Base-by-base conservation (phyloP, 2,888 invertebrate genomes). In the Thymelicus lineola region DNA sequence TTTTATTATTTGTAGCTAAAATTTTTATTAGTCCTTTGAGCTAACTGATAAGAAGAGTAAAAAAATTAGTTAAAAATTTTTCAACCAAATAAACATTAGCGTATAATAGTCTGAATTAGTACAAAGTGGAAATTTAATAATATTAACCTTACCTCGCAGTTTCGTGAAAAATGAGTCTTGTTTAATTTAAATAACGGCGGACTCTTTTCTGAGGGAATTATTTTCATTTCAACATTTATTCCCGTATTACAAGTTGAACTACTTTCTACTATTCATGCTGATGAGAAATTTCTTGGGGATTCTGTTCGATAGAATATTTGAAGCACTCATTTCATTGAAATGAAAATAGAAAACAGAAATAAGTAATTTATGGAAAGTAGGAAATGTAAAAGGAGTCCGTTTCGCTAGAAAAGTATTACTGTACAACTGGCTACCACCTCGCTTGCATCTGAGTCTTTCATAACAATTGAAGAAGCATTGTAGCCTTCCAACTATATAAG, bases 151-250 rank as follows among this genome's bases (percentile, higher is more conserved):
- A 48, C 28, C 61, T 35, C 35, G 20, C 35, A 35, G 50, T 36
- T 62, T 46, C 42, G 28, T 62, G 62, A 48, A 50, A 62, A 62
- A 62, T 48, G 36, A 62, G 35, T 50, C 62, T 50, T 48, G 62
- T 62, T 50, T 48, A 62, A 62, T 62, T 62, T 50, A 36, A 62
- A 62, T 62, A 48, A 48, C 62, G 28, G 20, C 28, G 48, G 35
- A 61, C 46, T 48, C 46, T 46, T 20, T 61, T 28, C 60, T 3
- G n/a, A n/a, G 46, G 61, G 61, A 61, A 48, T 61, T 35, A 61
- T 61, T 48, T 46, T 48, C 46, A 61, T 61, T 61, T 35, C 61
- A 46, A n/a, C 61, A 35, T 48, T 61, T 61, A 61, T 61, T 61
- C 61, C 61, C 61, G 45, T 46, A 61, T 48, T 35, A 48, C 61